Conservation (phyloP, 2,797 vertebrate genomes). For the Choloepus didactylus region DNA sequence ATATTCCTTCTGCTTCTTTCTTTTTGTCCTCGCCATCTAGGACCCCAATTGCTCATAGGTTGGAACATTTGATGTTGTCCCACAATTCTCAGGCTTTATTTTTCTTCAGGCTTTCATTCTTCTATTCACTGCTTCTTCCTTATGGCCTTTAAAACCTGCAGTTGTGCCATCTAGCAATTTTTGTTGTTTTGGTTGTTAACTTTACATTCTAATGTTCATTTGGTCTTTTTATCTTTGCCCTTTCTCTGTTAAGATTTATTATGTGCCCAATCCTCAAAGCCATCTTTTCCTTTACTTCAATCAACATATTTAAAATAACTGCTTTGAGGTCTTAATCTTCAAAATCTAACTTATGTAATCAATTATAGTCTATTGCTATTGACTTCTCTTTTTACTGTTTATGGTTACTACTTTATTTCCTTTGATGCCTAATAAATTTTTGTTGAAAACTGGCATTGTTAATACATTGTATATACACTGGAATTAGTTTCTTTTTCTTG, state of each 20-base stretch:
- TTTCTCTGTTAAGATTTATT: background rate
- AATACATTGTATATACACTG: background rate
- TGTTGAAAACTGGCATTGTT: background rate
- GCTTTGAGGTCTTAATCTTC: background rate
- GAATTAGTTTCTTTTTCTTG: constrained; percentile 17
- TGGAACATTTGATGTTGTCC: background rate
- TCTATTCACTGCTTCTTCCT: background rate
- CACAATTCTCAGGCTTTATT: background rate
- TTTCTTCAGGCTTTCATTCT: background rate
- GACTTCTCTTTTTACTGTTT: background rate
- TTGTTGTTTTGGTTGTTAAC: background rate
- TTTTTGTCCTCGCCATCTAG: background rate
- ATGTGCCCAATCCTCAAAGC: background rate
- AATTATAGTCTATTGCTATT: background rate
- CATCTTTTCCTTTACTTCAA: no score
- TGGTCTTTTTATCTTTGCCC: background rate
- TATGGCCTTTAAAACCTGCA: background rate
- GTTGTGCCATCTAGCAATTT: background rate
- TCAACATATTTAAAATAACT: background rate
- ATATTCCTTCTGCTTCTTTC: background rate
- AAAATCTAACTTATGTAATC: background rate
- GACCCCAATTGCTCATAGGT: background rate
- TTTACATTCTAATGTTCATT: background rate
- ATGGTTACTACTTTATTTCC: background rate
- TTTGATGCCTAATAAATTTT: background rate